These are phyloP conservation scores for Camponotus pennsylvanicus DNA, from an alignment of 1,140 invertebrate species.

Conservation along the genomic window DNA sequence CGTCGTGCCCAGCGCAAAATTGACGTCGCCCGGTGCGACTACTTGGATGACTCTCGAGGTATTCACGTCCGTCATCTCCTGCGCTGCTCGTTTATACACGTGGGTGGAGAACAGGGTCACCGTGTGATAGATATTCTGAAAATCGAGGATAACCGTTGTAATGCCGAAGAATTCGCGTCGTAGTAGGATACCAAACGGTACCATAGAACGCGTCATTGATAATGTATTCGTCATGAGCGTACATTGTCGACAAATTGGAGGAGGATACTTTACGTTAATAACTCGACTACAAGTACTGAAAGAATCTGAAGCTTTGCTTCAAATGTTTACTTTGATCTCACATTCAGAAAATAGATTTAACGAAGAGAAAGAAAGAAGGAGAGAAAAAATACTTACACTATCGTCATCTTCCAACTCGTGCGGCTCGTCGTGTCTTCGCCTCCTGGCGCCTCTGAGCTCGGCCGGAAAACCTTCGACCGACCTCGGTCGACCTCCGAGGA, in stretches of 20 bases:
- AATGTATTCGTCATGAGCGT: conserved; percentile 23
- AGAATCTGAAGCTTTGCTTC: neutral
- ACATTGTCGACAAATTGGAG: neutral
- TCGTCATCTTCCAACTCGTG: conserved; percentile 73
- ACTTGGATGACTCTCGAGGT: conserved; percentile 96
- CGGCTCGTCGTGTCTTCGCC: conserved; percentile 85
- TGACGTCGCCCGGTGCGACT: conserved; percentile 96
- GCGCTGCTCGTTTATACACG: conserved; percentile 94
- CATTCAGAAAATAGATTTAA: conserved; percentile 3
- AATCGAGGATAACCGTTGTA: conserved; percentile 57
- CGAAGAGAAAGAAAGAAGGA: neutral
- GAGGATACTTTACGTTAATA: neutral
- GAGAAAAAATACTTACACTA: conserved; percentile 73
- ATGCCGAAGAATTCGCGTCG: neutral
- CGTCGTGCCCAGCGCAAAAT: conserved; percentile 93
- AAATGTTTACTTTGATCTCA: neutral
- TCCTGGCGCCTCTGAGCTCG: conserved; percentile 90
- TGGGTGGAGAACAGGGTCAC: conserved; percentile 89
- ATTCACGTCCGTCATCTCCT: conserved; percentile 97
- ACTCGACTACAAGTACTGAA: neutral
- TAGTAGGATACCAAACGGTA: conserved; percentile 31
- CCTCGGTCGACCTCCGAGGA: conserved; percentile 93
- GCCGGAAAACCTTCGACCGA: conserved; percentile 92
- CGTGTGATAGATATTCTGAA: conserved; percentile 82
- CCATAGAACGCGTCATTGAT: conserved; percentile 29